A percentile compares a stretch with the other conserved stretches of the same genome.
These are phyloP conservation scores for Leucophora obtusa DNA, from an alignment of 2,888 invertebrate genomes.

Conservation along the genomic window DNA sequence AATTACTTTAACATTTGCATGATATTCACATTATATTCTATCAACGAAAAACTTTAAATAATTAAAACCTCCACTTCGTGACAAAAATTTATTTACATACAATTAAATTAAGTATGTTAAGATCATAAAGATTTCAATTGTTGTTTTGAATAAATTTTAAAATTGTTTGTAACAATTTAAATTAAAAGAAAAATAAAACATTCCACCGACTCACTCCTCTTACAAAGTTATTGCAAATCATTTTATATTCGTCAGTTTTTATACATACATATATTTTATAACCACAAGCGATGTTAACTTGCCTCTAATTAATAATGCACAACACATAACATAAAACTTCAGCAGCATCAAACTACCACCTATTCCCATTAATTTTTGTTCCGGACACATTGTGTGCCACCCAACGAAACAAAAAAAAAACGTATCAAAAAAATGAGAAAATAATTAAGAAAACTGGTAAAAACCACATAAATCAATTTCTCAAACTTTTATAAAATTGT, in stretches of 20 bases:
- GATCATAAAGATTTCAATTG: slow-evolving; percentile 38
- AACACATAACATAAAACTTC: slow-evolving; percentile 49
- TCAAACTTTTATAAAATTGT: slow-evolving; percentile 45
- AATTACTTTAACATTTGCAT: too few relatives aligned
- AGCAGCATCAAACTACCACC: slow-evolving; percentile 38
- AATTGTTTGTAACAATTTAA: slow-evolving; percentile 30
- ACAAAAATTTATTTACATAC: too few relatives aligned
- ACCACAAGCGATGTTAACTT: slow-evolving; percentile 41
- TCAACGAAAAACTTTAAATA: too few relatives aligned
- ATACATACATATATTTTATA: background rate
- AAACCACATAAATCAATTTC: slow-evolving; percentile 62
- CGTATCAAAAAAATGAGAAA: slow-evolving; percentile 30
- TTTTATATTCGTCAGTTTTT: background rate
- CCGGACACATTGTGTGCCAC: background rate
- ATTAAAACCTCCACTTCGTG: too few relatives aligned
- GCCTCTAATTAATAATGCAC: slow-evolving; percentile 61
- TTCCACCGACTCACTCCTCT: background rate
- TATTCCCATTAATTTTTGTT: slow-evolving; percentile 3
- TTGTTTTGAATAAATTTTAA: slow-evolving; percentile 56
- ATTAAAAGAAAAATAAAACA: slow-evolving; percentile 25
- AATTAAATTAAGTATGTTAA: too few relatives aligned
- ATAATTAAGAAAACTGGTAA: slow-evolving; percentile 57
- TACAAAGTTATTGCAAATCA: background rate
- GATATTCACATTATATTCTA: too few relatives aligned
- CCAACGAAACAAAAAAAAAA: too few relatives aligned